phyloP scores from a whole-genome alignment of 2,888 invertebrate species.

The Eupithecia pulchellata region DNA sequence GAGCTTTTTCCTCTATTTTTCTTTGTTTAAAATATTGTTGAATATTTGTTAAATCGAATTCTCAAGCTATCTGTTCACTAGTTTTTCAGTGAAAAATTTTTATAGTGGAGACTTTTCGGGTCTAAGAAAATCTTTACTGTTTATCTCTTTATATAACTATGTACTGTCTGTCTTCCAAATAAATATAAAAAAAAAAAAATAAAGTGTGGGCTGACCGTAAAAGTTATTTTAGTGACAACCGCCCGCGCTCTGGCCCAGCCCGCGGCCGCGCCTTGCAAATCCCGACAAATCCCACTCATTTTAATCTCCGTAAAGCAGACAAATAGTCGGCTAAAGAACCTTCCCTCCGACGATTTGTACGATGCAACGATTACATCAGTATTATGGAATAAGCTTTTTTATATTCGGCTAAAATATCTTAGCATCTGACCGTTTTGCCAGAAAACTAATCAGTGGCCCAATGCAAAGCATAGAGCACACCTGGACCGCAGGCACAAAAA shows the following conservation, averaged over 20 bases:
- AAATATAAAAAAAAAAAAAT: no score
- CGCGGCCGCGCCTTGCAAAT: slow-evolving; percentile 30
- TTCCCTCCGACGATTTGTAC: slow-evolving; percentile 57
- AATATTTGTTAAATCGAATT: no score
- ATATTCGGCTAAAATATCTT: background rate
- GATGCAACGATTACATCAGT: slow-evolving; percentile 8
- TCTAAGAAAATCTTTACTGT: no score
- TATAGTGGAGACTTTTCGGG: no score
- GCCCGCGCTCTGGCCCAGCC: background rate
- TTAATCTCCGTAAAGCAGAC: slow-evolving; percentile 61
- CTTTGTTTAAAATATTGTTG: no score
- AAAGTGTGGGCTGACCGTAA: background rate
- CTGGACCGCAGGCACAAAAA: background rate
- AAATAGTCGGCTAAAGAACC: slow-evolving; percentile 55
- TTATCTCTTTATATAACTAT: no score
- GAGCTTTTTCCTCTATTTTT: no score
- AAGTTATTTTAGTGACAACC: background rate
- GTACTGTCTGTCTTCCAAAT: no score
- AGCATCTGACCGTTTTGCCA: background rate
- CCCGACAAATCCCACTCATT: slow-evolving; percentile 48
- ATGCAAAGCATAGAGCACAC: no score
- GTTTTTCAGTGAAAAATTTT: no score
- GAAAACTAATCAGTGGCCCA: background rate
- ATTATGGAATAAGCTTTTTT: background rate
- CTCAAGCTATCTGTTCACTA: no score